Conservation (phyloP, 2,113 vertebrate species). For the Antennarius striatus region DNA sequence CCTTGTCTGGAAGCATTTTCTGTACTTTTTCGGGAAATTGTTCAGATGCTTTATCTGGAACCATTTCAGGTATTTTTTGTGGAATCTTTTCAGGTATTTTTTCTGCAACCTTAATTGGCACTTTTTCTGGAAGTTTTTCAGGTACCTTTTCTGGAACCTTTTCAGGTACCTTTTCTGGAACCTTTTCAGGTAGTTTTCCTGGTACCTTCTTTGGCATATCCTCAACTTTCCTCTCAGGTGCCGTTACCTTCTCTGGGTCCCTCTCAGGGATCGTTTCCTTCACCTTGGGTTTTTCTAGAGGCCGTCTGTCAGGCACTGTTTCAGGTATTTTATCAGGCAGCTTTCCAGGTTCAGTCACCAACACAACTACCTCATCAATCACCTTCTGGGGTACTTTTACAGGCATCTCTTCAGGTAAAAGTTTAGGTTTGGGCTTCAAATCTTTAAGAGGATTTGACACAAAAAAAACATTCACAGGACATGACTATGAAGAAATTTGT, state of each 20-base stretch:
- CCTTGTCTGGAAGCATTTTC: too few relatives aligned
- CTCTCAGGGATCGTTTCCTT: constrained; percentile 24
- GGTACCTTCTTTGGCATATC: constrained; percentile 1
- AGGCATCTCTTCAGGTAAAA: constrained; percentile 68
- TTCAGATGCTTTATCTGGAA: too few relatives aligned
- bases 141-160: too few relatives aligned
- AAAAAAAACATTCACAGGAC: constrained; percentile 65
- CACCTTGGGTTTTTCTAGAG: constrained; percentile 7
- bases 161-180: too few relatives aligned
- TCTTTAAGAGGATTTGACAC: constrained; percentile 73
- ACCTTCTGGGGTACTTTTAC: constrained; percentile 72
- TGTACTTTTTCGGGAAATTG: too few relatives aligned
- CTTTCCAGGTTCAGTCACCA: constrained; percentile 26
- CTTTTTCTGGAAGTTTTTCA: too few relatives aligned
- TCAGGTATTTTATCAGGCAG: constrained; percentile 21
- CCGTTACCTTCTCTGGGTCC: constrained; percentile 3
- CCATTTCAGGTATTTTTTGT: too few relatives aligned
- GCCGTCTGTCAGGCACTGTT: constrained; percentile 2
- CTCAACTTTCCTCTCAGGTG: constrained; percentile 19
- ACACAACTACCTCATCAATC: constrained; percentile 19
- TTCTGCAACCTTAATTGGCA: too few relatives aligned
- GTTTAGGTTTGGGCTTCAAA: constrained; percentile 50
- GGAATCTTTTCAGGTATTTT: too few relatives aligned
- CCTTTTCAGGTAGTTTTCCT: too few relatives aligned
- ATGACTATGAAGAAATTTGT: constrained; percentile 39